phyloP scores from a whole-genome alignment of 2,888 invertebrate genomes.

The Synergus itoensis region DNA sequence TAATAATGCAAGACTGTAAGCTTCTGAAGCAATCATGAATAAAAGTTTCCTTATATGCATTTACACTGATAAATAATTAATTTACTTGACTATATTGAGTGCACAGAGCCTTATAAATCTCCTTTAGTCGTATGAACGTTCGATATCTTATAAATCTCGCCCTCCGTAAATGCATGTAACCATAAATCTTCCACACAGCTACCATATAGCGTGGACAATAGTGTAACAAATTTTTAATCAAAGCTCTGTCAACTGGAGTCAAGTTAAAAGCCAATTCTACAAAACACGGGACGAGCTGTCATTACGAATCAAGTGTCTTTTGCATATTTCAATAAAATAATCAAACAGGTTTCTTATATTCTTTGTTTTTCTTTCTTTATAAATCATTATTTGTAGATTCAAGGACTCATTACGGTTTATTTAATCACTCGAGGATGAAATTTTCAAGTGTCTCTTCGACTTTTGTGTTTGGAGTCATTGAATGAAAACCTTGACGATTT shows the following conservation, averaged over 20 bases:
- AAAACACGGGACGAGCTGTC: background rate
- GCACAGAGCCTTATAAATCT: constrained; percentile 1
- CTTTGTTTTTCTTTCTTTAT: background rate
- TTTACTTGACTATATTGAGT: constrained; percentile 1
- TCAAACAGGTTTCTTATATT: background rate
- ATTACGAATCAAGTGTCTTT: background rate
- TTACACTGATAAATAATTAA: constrained; percentile 6
- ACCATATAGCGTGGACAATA: constrained; percentile 4
- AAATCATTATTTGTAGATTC: background rate
- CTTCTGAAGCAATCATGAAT: too few species aligned
- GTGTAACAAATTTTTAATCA: constrained; percentile 4
- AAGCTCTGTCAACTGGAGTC: constrained; percentile 20
- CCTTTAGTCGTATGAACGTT: background rate
- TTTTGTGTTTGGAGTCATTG: background rate
- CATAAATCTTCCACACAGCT: background rate
- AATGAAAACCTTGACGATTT: background rate
- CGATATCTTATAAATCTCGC: background rate
- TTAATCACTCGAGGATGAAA: background rate
- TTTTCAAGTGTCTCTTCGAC: background rate
- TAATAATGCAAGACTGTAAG: background rate
- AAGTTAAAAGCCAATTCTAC: background rate
- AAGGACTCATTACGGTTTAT: background rate
- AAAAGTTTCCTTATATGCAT: background rate
- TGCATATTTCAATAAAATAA: background rate
- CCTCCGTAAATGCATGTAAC: background rate